phyloP scores from a whole-genome alignment of 35 echinoderm and acorn worm species.

The Hemicentrotus pulcherrimus region DNA sequence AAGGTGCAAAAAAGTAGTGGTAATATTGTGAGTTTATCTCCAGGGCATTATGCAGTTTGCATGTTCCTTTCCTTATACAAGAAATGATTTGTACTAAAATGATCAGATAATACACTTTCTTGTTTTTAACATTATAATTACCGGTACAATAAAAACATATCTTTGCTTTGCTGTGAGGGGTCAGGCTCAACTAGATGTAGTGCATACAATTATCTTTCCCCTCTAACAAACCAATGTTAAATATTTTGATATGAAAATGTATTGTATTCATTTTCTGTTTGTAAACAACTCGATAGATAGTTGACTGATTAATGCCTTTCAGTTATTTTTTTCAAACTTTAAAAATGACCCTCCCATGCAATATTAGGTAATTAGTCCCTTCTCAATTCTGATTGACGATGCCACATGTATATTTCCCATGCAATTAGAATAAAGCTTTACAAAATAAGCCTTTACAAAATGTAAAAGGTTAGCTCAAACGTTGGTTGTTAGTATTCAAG shows the following conservation, averaged over 20 bases:
- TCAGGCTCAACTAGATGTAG: neutral
- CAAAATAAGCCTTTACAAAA: neutral
- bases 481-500: neutral
- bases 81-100: neutral
- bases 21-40: neutral
- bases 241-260: neutral
- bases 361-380: neutral
- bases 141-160: too few relatives aligned
- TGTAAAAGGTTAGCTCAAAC: neutral
- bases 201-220: neutral
- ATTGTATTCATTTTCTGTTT: neutral
- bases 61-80: neutral
- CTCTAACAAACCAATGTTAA: neutral
- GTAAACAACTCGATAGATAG: neutral
- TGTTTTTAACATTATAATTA: neutral
- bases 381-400: neutral
- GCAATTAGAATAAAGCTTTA: neutral
- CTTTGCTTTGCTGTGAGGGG: too few relatives aligned
- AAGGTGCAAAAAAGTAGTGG: neutral
- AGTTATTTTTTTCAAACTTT: neutral
- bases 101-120: neutral
- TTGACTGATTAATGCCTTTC: neutral
- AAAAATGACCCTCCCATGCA: neutral
- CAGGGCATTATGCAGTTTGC: neutral
- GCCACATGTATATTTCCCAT: neutral